phyloP scores from a whole-genome alignment of 1,140 invertebrate species.

The Sweltsa coloradensis region DNA sequence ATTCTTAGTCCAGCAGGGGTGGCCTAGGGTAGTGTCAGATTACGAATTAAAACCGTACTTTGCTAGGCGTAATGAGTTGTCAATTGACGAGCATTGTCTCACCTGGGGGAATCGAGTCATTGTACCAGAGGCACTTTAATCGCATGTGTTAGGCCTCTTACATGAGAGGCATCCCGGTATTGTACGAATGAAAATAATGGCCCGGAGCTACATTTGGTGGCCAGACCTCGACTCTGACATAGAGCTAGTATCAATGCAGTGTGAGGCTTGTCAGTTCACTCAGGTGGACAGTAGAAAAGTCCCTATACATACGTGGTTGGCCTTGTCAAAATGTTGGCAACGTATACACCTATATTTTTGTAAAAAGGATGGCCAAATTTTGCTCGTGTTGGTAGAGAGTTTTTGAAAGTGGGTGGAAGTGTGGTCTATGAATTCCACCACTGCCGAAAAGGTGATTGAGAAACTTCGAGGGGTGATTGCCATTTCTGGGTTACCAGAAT shows the following conservation, averaged over 20 bases:
- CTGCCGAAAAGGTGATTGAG: neutral
- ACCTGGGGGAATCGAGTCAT: neutral
- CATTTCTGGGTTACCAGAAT: conserved; percentile 4
- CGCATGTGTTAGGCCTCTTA: neutral
- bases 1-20: neutral
- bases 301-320: neutral
- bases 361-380: neutral
- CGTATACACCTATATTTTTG: neutral
- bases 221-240: neutral
- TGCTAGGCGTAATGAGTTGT: neutral
- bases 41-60: neutral
- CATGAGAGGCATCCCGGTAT: neutral
- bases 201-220: neutral
- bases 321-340: neutral
- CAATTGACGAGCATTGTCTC: neutral
- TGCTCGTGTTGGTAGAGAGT: neutral
- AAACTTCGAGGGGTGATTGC: neutral
- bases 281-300: neutral
- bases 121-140: neutral
- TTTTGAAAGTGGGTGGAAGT: neutral
- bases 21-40: neutral
- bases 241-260: neutral
- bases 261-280: neutral
- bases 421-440: neutral
- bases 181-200: neutral